A percentile compares a stretch with the other conserved stretches of the same genome.
phyloP scores from a whole-genome alignment of 2,888 invertebrate species.

The Phortica magna region DNA sequence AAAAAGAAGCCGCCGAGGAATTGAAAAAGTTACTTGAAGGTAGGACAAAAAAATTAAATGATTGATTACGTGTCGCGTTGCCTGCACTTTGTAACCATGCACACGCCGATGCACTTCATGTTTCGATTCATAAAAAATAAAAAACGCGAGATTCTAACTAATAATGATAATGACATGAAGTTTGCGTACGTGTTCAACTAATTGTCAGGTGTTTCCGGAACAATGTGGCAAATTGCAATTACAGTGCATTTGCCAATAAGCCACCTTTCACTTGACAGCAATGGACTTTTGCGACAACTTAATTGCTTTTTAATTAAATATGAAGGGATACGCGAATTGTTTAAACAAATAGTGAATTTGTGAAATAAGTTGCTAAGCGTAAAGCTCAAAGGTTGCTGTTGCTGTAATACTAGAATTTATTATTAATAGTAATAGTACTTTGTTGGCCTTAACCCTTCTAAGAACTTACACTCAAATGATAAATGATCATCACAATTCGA shows the following conservation, averaged over 20 bases:
- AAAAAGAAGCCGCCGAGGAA: slow-evolving; percentile 81
- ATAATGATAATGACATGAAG: neutral
- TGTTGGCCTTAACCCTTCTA: too few species aligned
- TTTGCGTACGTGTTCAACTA: neutral
- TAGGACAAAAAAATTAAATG: slow-evolving; percentile 63
- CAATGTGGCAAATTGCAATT: neutral
- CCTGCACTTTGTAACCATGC: neutral
- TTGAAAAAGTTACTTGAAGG: slow-evolving; percentile 82
- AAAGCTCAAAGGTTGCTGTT: too few species aligned
- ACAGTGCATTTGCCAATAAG: neutral
- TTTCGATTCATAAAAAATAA: too few species aligned
- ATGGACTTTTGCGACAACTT: neutral
- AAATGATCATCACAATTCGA: too few species aligned
- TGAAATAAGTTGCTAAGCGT: neutral
- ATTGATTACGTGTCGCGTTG: neutral
- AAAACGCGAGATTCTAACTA: too few species aligned
- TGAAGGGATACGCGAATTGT: neutral
- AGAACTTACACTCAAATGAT: too few species aligned
- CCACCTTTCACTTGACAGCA: neutral
- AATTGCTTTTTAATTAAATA: neutral
- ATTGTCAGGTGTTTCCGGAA: neutral
- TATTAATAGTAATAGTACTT: too few species aligned
- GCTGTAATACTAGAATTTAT: too few species aligned
- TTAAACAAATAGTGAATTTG: neutral
- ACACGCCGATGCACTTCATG: neutral